These are phyloP conservation scores for Phrynocephalus vlangalii DNA, from an alignment of 2,797 vertebrate species.

Conservation along the genomic window DNA sequence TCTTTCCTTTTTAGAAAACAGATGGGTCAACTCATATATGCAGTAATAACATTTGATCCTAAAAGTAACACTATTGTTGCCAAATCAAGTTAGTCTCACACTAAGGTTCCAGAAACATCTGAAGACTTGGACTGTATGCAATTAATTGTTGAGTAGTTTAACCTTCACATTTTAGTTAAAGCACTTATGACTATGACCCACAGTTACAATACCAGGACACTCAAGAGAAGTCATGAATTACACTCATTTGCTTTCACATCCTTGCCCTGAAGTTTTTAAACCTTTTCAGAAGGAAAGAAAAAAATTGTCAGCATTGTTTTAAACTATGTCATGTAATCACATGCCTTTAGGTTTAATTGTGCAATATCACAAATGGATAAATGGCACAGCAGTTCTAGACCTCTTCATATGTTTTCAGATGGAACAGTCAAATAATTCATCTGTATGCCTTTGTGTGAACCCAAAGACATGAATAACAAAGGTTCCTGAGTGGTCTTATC, in stretches of 20 bases:
- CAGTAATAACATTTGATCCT: constrained; percentile 10
- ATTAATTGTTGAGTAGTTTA: constrained; percentile 32
- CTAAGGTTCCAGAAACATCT: constrained; percentile 13
- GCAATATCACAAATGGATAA: neutral
- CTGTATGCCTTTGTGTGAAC: neutral
- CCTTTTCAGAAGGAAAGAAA: constrained; percentile 1
- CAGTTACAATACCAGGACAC: constrained; percentile 26
- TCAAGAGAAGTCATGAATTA: constrained; percentile 36
- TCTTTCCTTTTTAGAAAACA: constrained; percentile 1
- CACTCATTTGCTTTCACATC: constrained; percentile 30
- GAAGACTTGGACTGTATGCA: constrained; percentile 12
- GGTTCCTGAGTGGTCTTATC: neutral
- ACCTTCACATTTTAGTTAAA: constrained; percentile 28
- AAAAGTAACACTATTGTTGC: neutral
- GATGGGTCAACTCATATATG: neutral
- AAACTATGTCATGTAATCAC: constrained; percentile 24
- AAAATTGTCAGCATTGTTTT: constrained; percentile 4
- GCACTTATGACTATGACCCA: constrained; percentile 29
- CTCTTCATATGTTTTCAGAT: neutral
- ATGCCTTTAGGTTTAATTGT: constrained; percentile 13
- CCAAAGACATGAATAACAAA: neutral
- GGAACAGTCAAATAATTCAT: neutral
- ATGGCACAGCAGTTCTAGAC: neutral
- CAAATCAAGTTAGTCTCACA: neutral
- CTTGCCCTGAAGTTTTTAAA: constrained; percentile 11